phyloP scores from a whole-genome alignment of 2,888 invertebrate genomes.

The Heteromyza rotundicornis region DNA sequence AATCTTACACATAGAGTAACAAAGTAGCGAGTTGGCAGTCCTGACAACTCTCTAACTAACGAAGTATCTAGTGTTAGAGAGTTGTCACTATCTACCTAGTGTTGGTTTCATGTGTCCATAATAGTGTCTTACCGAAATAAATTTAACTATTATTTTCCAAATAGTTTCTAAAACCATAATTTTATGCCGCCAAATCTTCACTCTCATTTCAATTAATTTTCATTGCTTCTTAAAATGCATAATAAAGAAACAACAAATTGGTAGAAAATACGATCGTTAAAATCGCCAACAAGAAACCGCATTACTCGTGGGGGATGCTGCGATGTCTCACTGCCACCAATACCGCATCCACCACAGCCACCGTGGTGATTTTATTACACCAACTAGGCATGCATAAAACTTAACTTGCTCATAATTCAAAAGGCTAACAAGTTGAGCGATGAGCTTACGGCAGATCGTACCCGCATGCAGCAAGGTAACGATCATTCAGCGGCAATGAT shows the following conservation, averaged over 20 bases:
- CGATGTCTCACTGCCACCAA: neutral
- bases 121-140: no score
- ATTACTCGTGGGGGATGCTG: neutral
- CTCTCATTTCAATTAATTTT: constrained; percentile 8
- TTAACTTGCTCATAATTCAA: constrained; percentile 11
- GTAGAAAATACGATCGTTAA: constrained; percentile 17
- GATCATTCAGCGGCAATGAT: no score
- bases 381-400: neutral
- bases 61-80: no score
- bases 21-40: no score
- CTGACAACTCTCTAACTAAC: no score
- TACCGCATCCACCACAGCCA: neutral
- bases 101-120: no score
- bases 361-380: neutral
- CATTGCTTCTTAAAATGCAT: constrained; percentile 8
- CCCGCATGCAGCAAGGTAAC: no score
- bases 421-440: neutral
- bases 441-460: neutral
- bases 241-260: constrained; percentile 11
- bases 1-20: no score
- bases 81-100: no score
- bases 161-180: no score
- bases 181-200: no score
- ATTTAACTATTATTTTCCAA: no score
- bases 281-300: neutral